Percentiles rank a stretch among this genome's conserved stretches.
Evolutionary conservation across 64 coral and sea anemone species (phyloP).

Genomic region (Stichodactyla helianthus): DNA sequence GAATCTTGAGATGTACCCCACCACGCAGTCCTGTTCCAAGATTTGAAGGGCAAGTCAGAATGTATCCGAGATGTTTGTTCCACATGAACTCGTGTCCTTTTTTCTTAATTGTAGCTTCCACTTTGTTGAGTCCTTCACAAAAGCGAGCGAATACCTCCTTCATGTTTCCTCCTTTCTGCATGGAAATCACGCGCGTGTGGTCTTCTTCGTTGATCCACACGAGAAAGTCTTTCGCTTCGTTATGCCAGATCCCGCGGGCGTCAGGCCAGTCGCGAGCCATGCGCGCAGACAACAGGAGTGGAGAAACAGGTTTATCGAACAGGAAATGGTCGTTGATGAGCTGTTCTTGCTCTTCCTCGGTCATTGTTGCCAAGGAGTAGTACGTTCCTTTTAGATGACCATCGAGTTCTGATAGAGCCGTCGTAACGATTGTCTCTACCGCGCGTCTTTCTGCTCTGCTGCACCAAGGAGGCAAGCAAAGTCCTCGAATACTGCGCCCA

Average conservation of each 20-base stretch:
- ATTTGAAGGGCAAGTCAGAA: conserved; percentile 78
- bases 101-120: conserved; percentile 69
- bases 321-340: conserved; percentile 87
- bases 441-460: conserved; percentile 70
- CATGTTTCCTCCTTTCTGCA: conserved; percentile 96
- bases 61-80: conserved; percentile 78
- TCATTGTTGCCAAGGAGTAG: conserved; percentile 81
- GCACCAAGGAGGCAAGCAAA: conserved; percentile 72
- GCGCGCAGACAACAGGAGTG: conserved; percentile 51
- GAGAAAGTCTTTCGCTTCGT: conserved; percentile 66
- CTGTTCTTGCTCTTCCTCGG: conserved; percentile 70
- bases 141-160: conserved; percentile 79
- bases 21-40: conserved; percentile 82
- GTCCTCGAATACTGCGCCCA: conserved; percentile 82
- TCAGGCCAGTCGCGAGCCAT: conserved; percentile 94
- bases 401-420: conserved; percentile 59
- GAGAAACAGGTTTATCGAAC: conserved; percentile 91
- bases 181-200: conserved; percentile 85
- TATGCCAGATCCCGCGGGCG: conserved; percentile 93
- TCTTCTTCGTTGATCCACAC: conserved; percentile 94
- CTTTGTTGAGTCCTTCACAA: conserved; percentile 64
- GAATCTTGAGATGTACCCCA: conserved; percentile 81
- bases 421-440: conserved; percentile 60
- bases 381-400: conserved; percentile 72
- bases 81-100: conserved; percentile 82